Percentiles rank a stretch among this genome's conserved stretches.
These are phyloP conservation scores for Heliornis fulica DNA, from an alignment of 2,113 vertebrate species.

Conservation along the genomic window DNA sequence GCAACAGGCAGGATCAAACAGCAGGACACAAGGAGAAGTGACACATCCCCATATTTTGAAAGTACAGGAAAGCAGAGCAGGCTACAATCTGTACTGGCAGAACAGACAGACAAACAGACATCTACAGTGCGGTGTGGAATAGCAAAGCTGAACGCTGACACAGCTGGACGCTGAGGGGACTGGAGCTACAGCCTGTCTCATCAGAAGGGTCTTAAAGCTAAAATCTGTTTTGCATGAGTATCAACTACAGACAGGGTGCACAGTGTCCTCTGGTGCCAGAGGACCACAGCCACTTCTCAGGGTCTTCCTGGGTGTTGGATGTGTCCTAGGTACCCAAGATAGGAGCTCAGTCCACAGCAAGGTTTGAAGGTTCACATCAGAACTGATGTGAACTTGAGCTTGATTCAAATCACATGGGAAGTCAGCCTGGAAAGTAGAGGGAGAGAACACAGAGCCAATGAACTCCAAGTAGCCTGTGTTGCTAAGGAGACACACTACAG, in stretches of 20 bases:
- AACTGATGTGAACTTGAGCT: not conserved
- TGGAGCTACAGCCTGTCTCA: not conserved
- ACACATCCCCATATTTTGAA: not conserved
- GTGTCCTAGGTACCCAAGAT: not conserved
- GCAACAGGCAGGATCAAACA: not conserved
- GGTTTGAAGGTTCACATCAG: no score
- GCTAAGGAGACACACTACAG: conserved; percentile 5
- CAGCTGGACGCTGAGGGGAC: not conserved
- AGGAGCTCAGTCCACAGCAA: not conserved
- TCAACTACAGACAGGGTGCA: not conserved
- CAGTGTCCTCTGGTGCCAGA: not conserved
- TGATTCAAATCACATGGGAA: not conserved
- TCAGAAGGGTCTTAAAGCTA: not conserved
- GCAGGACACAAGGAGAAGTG: not conserved
- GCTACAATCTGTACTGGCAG: not conserved
- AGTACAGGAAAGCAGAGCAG: not conserved
- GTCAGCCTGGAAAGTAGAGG: not conserved
- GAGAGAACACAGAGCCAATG: not conserved
- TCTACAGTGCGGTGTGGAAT: not conserved
- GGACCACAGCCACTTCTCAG: not conserved
- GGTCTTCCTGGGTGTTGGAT: not conserved
- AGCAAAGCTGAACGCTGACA: not conserved
- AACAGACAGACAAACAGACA: not conserved
- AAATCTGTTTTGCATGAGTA: not conserved
- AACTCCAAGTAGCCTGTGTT: not conserved